Conservation (phyloP, 2,888 invertebrate genomes). For the Amphipyra berbera region DNA sequence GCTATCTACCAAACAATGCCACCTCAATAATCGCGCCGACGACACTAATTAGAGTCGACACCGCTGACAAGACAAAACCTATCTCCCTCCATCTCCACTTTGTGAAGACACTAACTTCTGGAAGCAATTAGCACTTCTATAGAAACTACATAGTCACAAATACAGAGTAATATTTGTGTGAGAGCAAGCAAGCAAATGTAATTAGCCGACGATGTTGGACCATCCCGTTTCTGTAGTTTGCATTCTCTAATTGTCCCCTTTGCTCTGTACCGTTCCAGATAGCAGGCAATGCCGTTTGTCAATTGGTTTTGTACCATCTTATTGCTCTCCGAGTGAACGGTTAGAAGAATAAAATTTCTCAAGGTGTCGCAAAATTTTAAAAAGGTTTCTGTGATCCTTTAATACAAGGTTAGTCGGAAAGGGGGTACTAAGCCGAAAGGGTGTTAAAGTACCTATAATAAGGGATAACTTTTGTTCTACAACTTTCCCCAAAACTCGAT, state of each 20-base stretch:
- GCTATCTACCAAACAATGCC: not conserved
- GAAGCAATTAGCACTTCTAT: slow-evolving; percentile 53
- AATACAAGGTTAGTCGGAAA: too few species aligned
- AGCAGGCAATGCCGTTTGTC: slow-evolving; percentile 53
- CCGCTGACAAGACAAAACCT: slow-evolving; percentile 9
- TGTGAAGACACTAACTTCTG: slow-evolving; percentile 42
- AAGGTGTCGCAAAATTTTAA: slow-evolving; percentile 14
- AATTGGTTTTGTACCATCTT: slow-evolving; percentile 50
- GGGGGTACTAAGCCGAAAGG: too few species aligned
- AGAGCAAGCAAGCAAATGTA: slow-evolving; percentile 62
- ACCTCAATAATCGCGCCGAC: slow-evolving; percentile 1
- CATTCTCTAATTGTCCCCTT: slow-evolving; percentile 66
- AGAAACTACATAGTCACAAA: slow-evolving; percentile 39
- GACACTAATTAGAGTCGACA: slow-evolving; percentile 10
- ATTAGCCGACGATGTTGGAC: slow-evolving; percentile 61
- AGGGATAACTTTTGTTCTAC: too few species aligned
- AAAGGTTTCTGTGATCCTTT: slow-evolving; percentile 13
- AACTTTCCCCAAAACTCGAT: too few species aligned
- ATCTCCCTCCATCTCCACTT: slow-evolving; percentile 7
- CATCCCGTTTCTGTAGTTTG: slow-evolving; percentile 56
- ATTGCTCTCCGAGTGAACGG: slow-evolving; percentile 39
- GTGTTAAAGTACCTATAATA: too few species aligned
- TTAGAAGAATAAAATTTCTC: slow-evolving; percentile 16
- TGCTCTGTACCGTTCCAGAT: slow-evolving; percentile 54
- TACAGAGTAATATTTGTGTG: slow-evolving; percentile 65